phyloP scores from a whole-genome alignment of 2,888 invertebrate genomes.

The Encarsia formosa region DNA sequence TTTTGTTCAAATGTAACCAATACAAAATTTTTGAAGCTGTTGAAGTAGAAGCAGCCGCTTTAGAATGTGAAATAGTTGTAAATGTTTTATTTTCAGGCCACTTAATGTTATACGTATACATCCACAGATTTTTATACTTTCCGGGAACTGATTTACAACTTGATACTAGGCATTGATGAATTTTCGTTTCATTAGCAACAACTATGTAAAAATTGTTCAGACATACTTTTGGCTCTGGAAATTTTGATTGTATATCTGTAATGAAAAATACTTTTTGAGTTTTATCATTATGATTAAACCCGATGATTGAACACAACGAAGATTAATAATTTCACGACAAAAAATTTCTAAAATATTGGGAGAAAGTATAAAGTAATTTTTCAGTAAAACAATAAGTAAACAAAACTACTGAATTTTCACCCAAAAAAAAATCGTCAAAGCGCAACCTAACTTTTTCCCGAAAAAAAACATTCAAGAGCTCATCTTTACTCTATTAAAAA shows the following conservation, averaged over 20 bases:
- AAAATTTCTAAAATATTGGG: too few species aligned
- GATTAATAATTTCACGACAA: not conserved
- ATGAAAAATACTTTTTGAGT: conserved; percentile 6
- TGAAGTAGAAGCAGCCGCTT: conserved; percentile 55
- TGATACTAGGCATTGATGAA: conserved; percentile 37
- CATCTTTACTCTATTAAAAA: too few species aligned
- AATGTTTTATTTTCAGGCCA: conserved; percentile 61
- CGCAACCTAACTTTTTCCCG: too few species aligned
- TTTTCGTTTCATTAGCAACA: conserved; percentile 52
- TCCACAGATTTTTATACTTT: conserved; percentile 49
- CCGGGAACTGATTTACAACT: conserved; percentile 30
- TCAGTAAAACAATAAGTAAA: too few species aligned
- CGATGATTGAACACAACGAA: not conserved
- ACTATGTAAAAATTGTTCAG: conserved; percentile 53
- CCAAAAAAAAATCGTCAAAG: too few species aligned
- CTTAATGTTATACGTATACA: conserved; percentile 54
- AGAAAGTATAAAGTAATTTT: too few species aligned
- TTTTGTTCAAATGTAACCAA: conserved; percentile 54
- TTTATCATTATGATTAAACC: not conserved
- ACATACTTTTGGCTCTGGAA: conserved; percentile 54
- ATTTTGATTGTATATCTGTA: conserved; percentile 44
- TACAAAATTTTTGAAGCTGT: conserved; percentile 57
- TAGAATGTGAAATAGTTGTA: conserved; percentile 54
- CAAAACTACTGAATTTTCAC: too few species aligned
- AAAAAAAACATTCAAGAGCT: too few species aligned